Evolutionary conservation across 2,113 vertebrate species (phyloP).

Genomic region (Campylomormyrus tamandua): DNA sequence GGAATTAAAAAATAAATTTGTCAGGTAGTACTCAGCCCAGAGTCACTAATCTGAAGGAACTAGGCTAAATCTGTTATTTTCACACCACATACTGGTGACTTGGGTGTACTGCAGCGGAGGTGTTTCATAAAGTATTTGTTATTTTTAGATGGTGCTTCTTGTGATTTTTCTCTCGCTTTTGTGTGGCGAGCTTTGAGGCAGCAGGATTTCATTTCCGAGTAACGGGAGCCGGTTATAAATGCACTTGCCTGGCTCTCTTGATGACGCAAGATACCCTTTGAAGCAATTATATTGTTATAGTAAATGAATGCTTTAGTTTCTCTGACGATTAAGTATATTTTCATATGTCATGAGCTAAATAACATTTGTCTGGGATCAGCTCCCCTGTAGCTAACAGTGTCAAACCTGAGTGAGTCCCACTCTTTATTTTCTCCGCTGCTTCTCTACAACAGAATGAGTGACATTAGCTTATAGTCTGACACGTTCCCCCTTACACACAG

Average conservation of each 20-base stretch:
- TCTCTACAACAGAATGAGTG: neutral
- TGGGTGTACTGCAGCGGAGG: neutral
- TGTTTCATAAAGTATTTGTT: slow-evolving; percentile 6
- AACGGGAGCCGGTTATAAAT: neutral
- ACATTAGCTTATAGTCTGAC: neutral
- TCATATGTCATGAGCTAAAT: neutral
- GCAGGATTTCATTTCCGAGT: neutral
- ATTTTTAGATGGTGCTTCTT: neutral
- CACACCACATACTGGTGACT: neutral
- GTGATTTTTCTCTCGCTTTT: neutral
- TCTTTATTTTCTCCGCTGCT: neutral
- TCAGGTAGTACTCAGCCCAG: neutral
- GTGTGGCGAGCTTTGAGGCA: neutral
- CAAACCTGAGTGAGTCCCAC: neutral
- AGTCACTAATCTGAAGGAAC: neutral
- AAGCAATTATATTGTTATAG: neutral
- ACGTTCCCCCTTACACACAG: neutral
- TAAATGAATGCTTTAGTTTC: neutral
- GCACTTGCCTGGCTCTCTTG: neutral
- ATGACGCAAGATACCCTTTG: neutral
- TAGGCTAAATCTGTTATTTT: neutral
- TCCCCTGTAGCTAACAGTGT: neutral
- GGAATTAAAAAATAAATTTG: neutral
- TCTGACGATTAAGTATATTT: slow-evolving; percentile 1
- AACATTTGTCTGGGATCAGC: neutral